Conservation (phyloP, 2,113 vertebrate genomes). For the Onychorhynchus coronatus region DNA sequence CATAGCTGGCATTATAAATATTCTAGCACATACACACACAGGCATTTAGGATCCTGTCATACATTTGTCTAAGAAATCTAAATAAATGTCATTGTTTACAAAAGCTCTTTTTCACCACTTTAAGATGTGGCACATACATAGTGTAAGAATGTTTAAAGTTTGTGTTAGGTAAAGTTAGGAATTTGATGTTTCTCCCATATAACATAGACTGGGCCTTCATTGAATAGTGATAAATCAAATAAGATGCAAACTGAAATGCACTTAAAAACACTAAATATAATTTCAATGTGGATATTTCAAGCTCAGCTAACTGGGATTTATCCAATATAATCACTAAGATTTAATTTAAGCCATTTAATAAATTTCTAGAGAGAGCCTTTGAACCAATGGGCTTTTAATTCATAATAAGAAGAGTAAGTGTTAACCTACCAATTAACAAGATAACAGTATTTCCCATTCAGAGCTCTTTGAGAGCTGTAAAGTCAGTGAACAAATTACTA, state of each 20-base stretch:
- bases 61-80: not conserved
- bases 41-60: not conserved
- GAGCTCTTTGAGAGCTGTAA: not conserved
- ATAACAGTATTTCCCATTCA: conserved; percentile 10
- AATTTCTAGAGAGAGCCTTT: conserved; percentile 4
- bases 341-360: conserved; percentile 45
- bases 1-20: not conserved
- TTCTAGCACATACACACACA: not conserved
- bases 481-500: not conserved
- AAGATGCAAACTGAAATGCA: not conserved
- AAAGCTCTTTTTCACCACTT: not conserved
- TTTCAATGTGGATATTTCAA: conserved; percentile 10
- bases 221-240: not conserved
- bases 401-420: conserved; percentile 1
- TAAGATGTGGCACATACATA: not conserved
- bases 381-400: not conserved
- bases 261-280: not conserved
- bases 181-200: not conserved
- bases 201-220: not conserved
- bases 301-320: not conserved
- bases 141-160: not conserved
- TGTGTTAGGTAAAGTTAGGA: not conserved
- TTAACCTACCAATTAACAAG: conserved; percentile 41
- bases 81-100: not conserved
- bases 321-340: not conserved